Percentiles rank a stretch among this genome's conserved stretches.
Evolutionary conservation across 2,113 vertebrate genomes (phyloP).

Genomic region (Rhynchomys soricoides): DNA sequence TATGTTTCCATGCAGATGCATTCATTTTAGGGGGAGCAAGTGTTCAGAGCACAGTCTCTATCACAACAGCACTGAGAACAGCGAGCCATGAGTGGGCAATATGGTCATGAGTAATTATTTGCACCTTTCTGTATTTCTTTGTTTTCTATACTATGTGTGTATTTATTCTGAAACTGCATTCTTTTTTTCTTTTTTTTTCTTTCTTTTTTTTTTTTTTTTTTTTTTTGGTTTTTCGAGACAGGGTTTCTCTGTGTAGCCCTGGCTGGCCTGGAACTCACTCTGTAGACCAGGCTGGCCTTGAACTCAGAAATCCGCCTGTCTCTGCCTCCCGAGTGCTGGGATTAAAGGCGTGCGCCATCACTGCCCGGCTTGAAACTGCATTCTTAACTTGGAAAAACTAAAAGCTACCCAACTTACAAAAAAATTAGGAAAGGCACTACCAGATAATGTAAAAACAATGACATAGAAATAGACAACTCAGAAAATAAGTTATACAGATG

Average conservation of each 20-base stretch:
- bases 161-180: constrained; percentile 3
- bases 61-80: background rate
- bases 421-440: background rate
- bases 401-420: background rate
- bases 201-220: too few species aligned
- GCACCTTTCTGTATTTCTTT: background rate
- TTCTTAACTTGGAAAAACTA: constrained; percentile 47
- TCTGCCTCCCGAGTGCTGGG: too few species aligned
- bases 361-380: constrained; percentile 9
- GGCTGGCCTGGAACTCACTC: too few species aligned
- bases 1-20: background rate
- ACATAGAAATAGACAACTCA: constrained; percentile 22
- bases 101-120: background rate
- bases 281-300: too few species aligned
- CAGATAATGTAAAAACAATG: background rate
- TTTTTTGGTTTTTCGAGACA: too few species aligned
- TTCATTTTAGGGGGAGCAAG: background rate
- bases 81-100: background rate
- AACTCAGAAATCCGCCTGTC: too few species aligned
- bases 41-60: background rate
- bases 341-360: too few species aligned
- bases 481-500: background rate
- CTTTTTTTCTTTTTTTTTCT: too few species aligned
- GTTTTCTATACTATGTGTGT: background rate
- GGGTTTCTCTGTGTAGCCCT: too few species aligned